Percentiles rank a stretch among this genome's conserved stretches.
Evolutionary conservation across 2,888 invertebrate species (phyloP).

Genomic region (Liopterus haemorrhoidalis): DNA sequence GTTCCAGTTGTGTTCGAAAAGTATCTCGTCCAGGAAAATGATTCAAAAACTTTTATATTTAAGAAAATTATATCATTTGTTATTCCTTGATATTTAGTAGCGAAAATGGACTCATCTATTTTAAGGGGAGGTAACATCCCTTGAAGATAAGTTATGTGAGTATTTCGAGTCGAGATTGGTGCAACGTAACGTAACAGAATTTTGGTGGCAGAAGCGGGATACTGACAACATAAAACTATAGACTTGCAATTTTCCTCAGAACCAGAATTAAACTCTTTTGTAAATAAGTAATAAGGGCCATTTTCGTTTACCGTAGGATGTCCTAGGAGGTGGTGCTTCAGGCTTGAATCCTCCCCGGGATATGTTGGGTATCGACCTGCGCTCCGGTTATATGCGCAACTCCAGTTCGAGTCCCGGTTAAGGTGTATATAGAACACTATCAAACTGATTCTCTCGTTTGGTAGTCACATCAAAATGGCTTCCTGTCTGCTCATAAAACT

Average conservation of each 20-base stretch:
- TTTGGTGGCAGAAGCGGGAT: slow-evolving; percentile 5
- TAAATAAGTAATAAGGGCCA: slow-evolving; percentile 5
- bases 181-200: slow-evolving; percentile 12
- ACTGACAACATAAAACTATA: slow-evolving; percentile 6
- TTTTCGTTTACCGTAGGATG: slow-evolving; percentile 7
- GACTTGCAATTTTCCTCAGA: slow-evolving; percentile 2
- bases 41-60: no score
- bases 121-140: no score
- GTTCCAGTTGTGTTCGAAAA: no score
- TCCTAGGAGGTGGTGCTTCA: slow-evolving; percentile 39
- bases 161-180: no score
- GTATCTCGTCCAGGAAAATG: no score
- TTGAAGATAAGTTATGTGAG: no score
- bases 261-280: no score
- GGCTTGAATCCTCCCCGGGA: slow-evolving; percentile 20
- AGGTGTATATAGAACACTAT: slow-evolving; percentile 1
- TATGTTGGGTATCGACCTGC: slow-evolving; percentile 39
- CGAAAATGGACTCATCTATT: slow-evolving; percentile 16
- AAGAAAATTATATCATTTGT: no score
- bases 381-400: slow-evolving; percentile 33
- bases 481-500: slow-evolving; percentile 11
- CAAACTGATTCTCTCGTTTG: neutral
- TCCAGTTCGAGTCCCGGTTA: slow-evolving; percentile 23
- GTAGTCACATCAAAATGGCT: slow-evolving; percentile 19
- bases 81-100: slow-evolving; percentile 15